These are phyloP conservation scores for Damaliscus lunatus DNA, from an alignment of 2,113 vertebrate genomes.

Conservation along the genomic window DNA sequence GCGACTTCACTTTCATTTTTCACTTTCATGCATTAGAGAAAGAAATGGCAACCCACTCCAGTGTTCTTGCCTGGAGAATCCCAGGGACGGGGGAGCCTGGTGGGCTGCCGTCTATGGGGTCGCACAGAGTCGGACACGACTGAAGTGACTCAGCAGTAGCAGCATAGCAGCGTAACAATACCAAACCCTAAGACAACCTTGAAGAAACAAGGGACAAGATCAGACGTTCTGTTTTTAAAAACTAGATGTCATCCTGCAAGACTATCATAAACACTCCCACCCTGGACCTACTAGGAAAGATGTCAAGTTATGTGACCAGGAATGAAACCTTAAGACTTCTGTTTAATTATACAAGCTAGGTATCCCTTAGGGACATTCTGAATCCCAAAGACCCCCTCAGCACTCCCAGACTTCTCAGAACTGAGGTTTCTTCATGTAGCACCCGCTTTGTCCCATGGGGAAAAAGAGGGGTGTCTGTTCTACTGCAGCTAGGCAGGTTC, in stretches of 20 bases:
- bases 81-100: too few relatives aligned
- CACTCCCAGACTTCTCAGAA: neutral
- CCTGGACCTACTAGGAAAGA: neutral
- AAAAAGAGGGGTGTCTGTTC: neutral
- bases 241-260: neutral
- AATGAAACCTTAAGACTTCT: neutral
- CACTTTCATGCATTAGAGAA: too few relatives aligned
- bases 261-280: neutral
- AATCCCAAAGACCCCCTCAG: neutral
- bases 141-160: too few relatives aligned
- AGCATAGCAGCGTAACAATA: neutral
- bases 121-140: too few relatives aligned
- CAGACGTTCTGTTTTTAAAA: slow-evolving; percentile 8
- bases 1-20: too few relatives aligned
- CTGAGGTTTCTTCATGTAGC: neutral
- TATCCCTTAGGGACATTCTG: neutral
- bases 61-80: too few relatives aligned
- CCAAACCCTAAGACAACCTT: slow-evolving; percentile 48
- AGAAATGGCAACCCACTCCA: too few relatives aligned
- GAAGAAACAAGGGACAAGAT: slow-evolving; percentile 50
- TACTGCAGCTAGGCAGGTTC: neutral
- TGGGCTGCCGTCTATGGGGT: too few relatives aligned
- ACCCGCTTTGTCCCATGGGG: neutral
- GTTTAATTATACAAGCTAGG: neutral
- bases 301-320: neutral